Conservation (phyloP, 2,797 vertebrate genomes). For the Sarcophilus harrisii region DNA sequence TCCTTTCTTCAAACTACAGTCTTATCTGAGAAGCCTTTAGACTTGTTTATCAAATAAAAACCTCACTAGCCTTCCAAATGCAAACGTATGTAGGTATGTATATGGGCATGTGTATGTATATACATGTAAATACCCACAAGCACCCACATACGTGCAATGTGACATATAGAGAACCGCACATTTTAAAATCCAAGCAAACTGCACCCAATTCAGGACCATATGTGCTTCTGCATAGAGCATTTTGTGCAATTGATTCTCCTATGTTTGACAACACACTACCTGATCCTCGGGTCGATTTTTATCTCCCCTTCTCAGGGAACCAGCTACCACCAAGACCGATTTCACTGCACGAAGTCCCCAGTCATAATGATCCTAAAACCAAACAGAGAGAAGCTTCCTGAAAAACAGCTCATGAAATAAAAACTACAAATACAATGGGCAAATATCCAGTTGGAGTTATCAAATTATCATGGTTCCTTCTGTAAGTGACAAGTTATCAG, state of each 20-base stretch:
- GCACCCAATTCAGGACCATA: background rate
- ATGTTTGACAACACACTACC: slow-evolving; percentile 77
- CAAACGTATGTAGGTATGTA: background rate
- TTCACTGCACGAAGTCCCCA: slow-evolving; percentile 90
- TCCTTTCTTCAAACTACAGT: slow-evolving; percentile 22
- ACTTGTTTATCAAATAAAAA: slow-evolving; percentile 6
- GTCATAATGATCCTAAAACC: slow-evolving; percentile 89
- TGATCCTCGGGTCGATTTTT: slow-evolving; percentile 89
- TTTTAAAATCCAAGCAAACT: background rate
- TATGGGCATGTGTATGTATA: fast-evolving
- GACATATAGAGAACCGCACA: background rate
- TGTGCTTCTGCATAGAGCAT: background rate
- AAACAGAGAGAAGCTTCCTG: slow-evolving; percentile 26
- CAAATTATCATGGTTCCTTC: background rate
- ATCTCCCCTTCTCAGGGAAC: slow-evolving; percentile 87
- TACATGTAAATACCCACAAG: background rate
- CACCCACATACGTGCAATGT: background rate
- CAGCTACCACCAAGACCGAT: slow-evolving; percentile 90
- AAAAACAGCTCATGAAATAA: background rate
- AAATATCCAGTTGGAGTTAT: too few relatives aligned
- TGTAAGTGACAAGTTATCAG: background rate
- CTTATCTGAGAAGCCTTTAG: slow-evolving; percentile 17
- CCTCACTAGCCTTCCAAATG: slow-evolving; percentile 19
- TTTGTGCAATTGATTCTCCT: background rate
- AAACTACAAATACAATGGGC: background rate